Base-by-base conservation (phyloP, 2,888 invertebrate genomes). In the Apotomis betuletana region DNA sequence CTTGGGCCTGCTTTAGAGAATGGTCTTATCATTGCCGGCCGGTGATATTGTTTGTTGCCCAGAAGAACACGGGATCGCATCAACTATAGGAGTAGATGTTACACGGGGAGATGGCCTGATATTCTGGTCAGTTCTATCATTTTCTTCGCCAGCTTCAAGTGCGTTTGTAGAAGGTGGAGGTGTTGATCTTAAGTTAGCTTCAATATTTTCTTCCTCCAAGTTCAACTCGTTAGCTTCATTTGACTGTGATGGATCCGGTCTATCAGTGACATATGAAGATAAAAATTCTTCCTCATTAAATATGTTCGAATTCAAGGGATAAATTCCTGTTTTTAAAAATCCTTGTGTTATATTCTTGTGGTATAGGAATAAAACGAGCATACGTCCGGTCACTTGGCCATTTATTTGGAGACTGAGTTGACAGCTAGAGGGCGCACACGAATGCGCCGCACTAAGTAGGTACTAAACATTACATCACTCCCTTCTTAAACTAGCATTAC, bases 1-100 rank as follows among this genome's bases (percentile, higher is more conserved):
- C 74, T 74, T 71, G 75, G 75, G 52, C 60, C 73, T n/a, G 75
- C 76, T 74, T 76, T 73, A 57, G 65, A 70, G 57, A 73, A 70
- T 74, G 74, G 74, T 68, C 75, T 67, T 63, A 67, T 58, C 46
- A 41, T 61, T 70, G 38, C 65, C 55, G 74, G 38, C 65, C 55
- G 74, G 73, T 57, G 73, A 58, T 57, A 73, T 63, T 36, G 59
- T 68, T 69, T 73, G 73, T 65, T 73, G 68, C 13, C 59, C 52
- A 63, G 63, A 63, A 63, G 52, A 13, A 55, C 64, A 65, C 59
- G 69, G 65, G 65, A 64, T 65, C 55, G 69, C 69, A 52, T 41
- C 63, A 64, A 64, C 60, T 58, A 49, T 58, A 65, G 64, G 59
- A 58, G 70, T 64, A 70, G 70, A 57, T 38, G 70, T 70, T 70